Conservation (phyloP, 2,113 vertebrate species). For the Ornithorhynchus anatinus region DNA sequence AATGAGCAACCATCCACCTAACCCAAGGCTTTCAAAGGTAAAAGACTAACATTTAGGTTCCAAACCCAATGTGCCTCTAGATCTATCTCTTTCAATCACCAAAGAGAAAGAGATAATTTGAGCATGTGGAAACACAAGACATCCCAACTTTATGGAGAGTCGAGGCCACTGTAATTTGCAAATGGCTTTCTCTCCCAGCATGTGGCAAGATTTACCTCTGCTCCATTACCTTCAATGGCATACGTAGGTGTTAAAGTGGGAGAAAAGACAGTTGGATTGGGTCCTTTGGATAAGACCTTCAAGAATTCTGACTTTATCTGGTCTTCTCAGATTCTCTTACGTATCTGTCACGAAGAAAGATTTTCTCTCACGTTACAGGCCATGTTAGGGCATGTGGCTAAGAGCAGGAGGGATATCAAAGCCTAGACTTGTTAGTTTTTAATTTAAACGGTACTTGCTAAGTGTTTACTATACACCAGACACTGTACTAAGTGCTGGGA, state of each 20-base stretch:
- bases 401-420: too few species aligned
- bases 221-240: background rate
- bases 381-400: too few species aligned
- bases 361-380: too few species aligned
- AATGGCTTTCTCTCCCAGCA: background rate
- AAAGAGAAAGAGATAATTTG: background rate
- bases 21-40: accelerated
- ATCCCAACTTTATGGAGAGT: background rate
- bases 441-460: too few species aligned
- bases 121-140: background rate
- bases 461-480: too few species aligned
- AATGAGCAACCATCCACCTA: background rate
- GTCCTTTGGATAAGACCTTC: background rate
- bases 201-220: accelerated
- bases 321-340: too few species aligned
- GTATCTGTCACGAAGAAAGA: too few species aligned
- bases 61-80: background rate
- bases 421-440: too few species aligned
- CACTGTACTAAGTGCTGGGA: too few species aligned
- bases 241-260: too few species aligned
- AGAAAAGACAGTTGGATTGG: background rate
- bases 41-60: background rate
- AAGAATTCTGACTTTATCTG: background rate
- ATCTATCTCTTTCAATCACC: background rate
- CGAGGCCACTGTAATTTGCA: background rate